A percentile compares a stretch with the other conserved stretches of the same genome.
phyloP scores from a whole-genome alignment of 2,797 vertebrate species.

The Melanotaenia parkinsoni region DNA sequence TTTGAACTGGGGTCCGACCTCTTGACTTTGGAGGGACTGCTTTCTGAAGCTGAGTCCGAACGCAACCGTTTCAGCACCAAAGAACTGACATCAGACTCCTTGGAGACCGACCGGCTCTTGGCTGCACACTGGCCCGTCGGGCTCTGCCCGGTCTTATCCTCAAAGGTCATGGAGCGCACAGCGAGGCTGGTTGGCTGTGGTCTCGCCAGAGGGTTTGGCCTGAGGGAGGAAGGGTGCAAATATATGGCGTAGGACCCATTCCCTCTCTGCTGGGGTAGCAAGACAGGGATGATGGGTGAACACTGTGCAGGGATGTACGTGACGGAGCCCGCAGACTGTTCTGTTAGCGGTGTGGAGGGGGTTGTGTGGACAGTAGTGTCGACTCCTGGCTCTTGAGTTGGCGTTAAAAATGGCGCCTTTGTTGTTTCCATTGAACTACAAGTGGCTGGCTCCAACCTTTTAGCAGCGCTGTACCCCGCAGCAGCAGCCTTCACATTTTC shows the following conservation, averaged over 20 bases:
- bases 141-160: slow-evolving; percentile 71
- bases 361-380: slow-evolving; percentile 46
- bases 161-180: slow-evolving; percentile 85
- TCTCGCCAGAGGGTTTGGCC: slow-evolving; percentile 70
- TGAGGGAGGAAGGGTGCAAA: slow-evolving; percentile 84
- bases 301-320: slow-evolving; percentile 76
- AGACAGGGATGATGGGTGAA: slow-evolving; percentile 84
- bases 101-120: neutral
- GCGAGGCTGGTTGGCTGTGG: slow-evolving; percentile 84
- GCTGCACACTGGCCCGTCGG: slow-evolving; percentile 16
- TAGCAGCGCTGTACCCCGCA: slow-evolving; percentile 27
- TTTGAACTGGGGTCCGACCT: slow-evolving; percentile 56
- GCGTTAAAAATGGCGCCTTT: slow-evolving; percentile 40
- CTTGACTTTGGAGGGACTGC: slow-evolving; percentile 77
- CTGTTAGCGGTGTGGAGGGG: slow-evolving; percentile 54
- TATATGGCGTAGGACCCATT: slow-evolving; percentile 87
- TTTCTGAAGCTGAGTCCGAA: slow-evolving; percentile 46
- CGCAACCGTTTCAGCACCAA: slow-evolving; percentile 80
- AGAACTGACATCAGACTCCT: slow-evolving; percentile 49
- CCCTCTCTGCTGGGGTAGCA: slow-evolving; percentile 84
- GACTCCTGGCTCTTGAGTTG: slow-evolving; percentile 58
- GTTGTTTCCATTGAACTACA: slow-evolving; percentile 28
- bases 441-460: slow-evolving; percentile 31
- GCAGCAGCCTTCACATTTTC: slow-evolving; percentile 57
- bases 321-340: slow-evolving; percentile 59